phyloP scores from a whole-genome alignment of 2,797 vertebrate species.

The Catamblyrhynchus diadema region DNA sequence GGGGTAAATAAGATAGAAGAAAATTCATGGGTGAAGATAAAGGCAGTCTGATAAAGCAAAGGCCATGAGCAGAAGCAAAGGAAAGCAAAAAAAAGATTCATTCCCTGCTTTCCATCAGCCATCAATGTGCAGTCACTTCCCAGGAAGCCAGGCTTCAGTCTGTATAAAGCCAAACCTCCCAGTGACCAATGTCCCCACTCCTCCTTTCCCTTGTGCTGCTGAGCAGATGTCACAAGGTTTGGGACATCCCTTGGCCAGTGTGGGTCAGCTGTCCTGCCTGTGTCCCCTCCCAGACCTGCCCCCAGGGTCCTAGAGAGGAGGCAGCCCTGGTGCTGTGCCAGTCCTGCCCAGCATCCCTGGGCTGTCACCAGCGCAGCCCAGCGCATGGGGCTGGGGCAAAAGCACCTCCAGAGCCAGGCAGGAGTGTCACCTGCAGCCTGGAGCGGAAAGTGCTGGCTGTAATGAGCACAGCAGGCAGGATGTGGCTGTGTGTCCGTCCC shows the following conservation, averaged over 20 bases:
- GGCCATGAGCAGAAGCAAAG: not conserved
- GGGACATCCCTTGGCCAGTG: not conserved
- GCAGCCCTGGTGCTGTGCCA: not conserved
- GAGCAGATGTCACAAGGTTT: not conserved
- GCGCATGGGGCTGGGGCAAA: not conserved
- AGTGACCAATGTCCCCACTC: not conserved
- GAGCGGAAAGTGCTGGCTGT: not conserved
- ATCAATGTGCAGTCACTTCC: not conserved
- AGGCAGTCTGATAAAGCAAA: not conserved
- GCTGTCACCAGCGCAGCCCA: not conserved
- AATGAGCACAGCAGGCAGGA: rapidly evolving
- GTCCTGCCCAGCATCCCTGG: not conserved
- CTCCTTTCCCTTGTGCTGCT: not conserved
- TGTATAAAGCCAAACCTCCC: rapidly evolving
- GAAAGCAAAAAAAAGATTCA: not conserved
- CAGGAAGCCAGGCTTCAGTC: not conserved
- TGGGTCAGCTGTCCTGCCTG: not conserved
- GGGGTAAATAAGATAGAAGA: not conserved
- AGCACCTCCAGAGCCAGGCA: not conserved
- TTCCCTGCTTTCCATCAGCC: not conserved
- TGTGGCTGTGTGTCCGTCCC: not conserved
- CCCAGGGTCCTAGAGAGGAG: not conserved
- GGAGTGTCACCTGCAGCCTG: not conserved
- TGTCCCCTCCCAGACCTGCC: not conserved
- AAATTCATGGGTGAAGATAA: not conserved